These are phyloP conservation scores for Dasyprocta punctata DNA, from an alignment of 2,113 vertebrate species.

Conservation along the genomic window DNA sequence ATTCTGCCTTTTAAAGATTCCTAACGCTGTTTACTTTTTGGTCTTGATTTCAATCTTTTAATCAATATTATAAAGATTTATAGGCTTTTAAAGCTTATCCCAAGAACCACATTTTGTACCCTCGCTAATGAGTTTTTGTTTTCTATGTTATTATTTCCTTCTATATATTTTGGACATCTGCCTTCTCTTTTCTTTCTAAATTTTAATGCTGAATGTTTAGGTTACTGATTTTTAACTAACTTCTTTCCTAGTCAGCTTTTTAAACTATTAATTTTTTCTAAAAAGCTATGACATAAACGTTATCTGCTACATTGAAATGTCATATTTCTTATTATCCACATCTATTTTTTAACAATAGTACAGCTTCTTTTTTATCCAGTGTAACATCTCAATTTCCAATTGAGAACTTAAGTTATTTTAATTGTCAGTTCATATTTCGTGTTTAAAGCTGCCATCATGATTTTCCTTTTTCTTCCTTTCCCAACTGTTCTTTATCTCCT, in stretches of 20 bases:
- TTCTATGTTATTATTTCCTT: not conserved
- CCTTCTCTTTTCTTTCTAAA: not conserved
- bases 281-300: not conserved
- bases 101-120: not conserved
- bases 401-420: not conserved
- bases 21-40: not conserved
- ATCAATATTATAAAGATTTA: not conserved
- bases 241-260: slow-evolving; percentile 3
- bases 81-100: not conserved
- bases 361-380: not conserved
- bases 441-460: not conserved
- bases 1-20: not conserved
- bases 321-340: not conserved
- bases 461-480: not conserved
- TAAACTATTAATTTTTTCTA: not conserved
- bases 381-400: not conserved
- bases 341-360: not conserved
- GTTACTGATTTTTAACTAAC: not conserved
- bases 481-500: not conserved
- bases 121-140: not conserved
- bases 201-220: not conserved
- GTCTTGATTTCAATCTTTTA: not conserved
- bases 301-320: not conserved
- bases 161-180: not conserved
- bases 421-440: not conserved